Percentiles rank a stretch among this genome's conserved stretches.
Evolutionary conservation across 2,888 invertebrate species (phyloP).

Genomic region (Nyleta sp.): DNA sequence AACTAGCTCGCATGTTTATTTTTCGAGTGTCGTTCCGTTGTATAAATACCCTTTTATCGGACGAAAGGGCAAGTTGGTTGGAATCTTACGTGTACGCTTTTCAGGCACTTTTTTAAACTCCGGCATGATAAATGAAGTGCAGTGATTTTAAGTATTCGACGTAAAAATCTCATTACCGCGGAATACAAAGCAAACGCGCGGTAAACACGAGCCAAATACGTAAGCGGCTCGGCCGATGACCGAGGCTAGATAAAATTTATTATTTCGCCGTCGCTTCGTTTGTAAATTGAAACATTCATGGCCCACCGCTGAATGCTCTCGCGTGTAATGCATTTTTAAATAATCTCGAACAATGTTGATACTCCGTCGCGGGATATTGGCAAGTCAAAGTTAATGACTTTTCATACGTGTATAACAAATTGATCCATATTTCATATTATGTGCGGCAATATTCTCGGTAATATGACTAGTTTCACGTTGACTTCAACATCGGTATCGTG

Average conservation of each 20-base stretch:
- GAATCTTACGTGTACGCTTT: constrained; percentile 26
- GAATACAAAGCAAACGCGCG: constrained; percentile 7
- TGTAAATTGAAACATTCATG: constrained; percentile 29
- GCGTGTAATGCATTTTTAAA: constrained; percentile 39
- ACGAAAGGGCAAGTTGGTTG: constrained; percentile 25
- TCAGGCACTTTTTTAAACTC: constrained; percentile 25
- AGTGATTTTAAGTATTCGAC: constrained; percentile 43
- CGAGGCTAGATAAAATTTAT: constrained; percentile 22
- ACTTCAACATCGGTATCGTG: constrained; percentile 67
- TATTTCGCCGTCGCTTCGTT: constrained; percentile 15
- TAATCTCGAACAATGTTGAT: constrained; percentile 25
- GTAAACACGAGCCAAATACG: constrained; percentile 12
- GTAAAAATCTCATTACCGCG: constrained; percentile 39
- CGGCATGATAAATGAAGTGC: constrained; percentile 45
- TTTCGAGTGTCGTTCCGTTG: constrained; percentile 35
- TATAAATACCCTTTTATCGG: constrained; percentile 45
- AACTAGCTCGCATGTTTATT: constrained; percentile 50
- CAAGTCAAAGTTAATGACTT: constrained; percentile 37
- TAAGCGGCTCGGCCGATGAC: not conserved
- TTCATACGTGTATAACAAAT: constrained; percentile 38
- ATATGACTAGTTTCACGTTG: constrained; percentile 53
- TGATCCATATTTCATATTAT: constrained; percentile 57
- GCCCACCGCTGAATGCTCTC: constrained; percentile 5
- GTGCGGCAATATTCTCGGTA: constrained; percentile 52
- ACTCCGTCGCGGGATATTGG: constrained; percentile 8